A percentile compares a stretch with the other conserved stretches of the same genome.
Conservation (phyloP, 1,140 invertebrate species). For the Ips typographus region DNA sequence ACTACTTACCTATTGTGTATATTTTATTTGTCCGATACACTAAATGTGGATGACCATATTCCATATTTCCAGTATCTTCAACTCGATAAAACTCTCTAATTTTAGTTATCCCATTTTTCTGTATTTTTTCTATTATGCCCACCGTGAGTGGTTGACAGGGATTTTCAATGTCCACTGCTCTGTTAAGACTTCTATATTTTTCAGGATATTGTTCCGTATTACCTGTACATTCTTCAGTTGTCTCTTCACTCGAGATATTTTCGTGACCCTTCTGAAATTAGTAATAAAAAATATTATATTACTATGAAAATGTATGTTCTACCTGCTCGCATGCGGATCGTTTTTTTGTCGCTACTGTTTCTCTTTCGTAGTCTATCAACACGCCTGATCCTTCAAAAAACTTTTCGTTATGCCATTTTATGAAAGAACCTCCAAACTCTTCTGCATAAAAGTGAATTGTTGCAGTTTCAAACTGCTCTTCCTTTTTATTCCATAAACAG, state of each 20-base stretch:
- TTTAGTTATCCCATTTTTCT: conserved; percentile 56
- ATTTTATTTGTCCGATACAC: conserved; percentile 77
- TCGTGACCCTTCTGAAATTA: conserved; percentile 7
- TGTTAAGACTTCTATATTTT: conserved; percentile 59
- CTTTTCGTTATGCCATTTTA: conserved; percentile 23
- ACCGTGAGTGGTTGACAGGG: conserved; percentile 74
- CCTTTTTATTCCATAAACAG: conserved; percentile 26
- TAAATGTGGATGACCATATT: conserved; percentile 70
- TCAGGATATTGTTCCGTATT: conserved; percentile 75
- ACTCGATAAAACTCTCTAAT: conserved; percentile 75
- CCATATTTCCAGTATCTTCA: conserved; percentile 64
- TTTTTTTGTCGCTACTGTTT: not conserved
- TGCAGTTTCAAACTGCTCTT: conserved; percentile 48
- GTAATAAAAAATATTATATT: not conserved
- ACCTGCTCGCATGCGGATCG: too few relatives aligned
- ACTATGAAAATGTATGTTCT: too few relatives aligned
- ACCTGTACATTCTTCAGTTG: conserved; percentile 50
- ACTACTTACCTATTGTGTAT: conserved; percentile 27
- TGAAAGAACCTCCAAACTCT: conserved; percentile 22
- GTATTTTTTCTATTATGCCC: conserved; percentile 42
- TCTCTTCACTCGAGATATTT: conserved; percentile 49
- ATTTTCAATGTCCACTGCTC: conserved; percentile 56
- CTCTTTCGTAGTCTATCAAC: conserved; percentile 33
- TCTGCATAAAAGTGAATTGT: conserved; percentile 43
- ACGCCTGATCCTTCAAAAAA: conserved; percentile 20